Conservation (phyloP, 2,888 invertebrate species). For the Phasia obesa region DNA sequence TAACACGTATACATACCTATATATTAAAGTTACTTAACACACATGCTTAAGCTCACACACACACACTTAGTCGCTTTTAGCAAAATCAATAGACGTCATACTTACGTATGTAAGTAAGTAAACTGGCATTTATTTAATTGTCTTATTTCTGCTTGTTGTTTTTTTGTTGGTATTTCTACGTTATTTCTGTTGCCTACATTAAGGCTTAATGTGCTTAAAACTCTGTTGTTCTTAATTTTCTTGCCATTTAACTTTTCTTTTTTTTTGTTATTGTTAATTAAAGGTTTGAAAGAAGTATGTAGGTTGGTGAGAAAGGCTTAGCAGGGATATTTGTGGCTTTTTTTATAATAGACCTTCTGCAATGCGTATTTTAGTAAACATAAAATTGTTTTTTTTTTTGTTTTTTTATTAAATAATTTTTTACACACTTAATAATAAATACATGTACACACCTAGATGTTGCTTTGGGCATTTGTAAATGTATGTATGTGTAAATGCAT, state of each 20-base stretch:
- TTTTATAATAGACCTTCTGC: constrained; percentile 62
- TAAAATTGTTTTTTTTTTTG: too few species aligned
- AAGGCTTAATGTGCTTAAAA: constrained; percentile 69
- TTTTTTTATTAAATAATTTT: too few species aligned
- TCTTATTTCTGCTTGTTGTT: constrained; percentile 68
- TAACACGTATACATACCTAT: constrained; percentile 31
- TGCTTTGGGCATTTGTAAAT: not conserved
- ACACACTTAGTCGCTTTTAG: constrained; percentile 28
- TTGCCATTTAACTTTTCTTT: not conserved
- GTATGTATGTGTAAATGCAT: not conserved
- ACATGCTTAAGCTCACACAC: constrained; percentile 5
- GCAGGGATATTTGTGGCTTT: constrained; percentile 6
- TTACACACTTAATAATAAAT: too few species aligned
- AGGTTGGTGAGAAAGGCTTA: not conserved
- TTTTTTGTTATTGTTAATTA: too few species aligned
- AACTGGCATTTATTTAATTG: constrained; percentile 77
- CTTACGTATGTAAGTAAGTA: constrained; percentile 65
- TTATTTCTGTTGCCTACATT: constrained; percentile 78
- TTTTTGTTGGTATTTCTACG: constrained; percentile 72
- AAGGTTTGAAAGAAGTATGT: too few species aligned
- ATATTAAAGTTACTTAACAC: constrained; percentile 38
- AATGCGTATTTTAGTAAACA: constrained; percentile 61
- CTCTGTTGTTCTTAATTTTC: not conserved
- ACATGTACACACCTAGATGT: too few species aligned
- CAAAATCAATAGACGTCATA: constrained; percentile 25